These are phyloP conservation scores for Blastomussa wellsi DNA, from an alignment of 92 coral and sea anemone genomes.

Conservation along the genomic window DNA sequence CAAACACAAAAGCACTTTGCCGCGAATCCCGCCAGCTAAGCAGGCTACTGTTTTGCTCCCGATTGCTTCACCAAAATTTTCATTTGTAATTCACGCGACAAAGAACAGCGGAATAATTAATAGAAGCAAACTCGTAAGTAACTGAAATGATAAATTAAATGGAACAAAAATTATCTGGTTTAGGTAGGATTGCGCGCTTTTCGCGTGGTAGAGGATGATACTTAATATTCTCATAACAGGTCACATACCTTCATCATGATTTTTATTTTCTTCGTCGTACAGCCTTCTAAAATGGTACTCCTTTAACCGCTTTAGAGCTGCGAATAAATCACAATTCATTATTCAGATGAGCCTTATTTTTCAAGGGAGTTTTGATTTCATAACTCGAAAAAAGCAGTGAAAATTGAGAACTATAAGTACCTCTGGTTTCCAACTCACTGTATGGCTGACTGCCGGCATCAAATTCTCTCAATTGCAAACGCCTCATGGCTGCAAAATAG, in stretches of 20 bases:
- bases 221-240: not conserved
- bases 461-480: not conserved
- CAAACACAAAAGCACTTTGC: no score
- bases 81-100: no score
- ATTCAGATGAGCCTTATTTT: not conserved
- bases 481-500: slow-evolving; percentile 12
- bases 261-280: not conserved
- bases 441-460: not conserved
- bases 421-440: not conserved
- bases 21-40: no score
- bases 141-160: no score
- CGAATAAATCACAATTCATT: not conserved
- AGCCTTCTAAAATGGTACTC: slow-evolving; percentile 4
- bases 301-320: slow-evolving; percentile 8
- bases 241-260: not conserved
- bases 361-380: not conserved
- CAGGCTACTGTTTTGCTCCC: no score
- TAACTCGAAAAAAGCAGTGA: not conserved
- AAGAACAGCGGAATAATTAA: no score
- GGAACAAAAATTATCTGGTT: no score
- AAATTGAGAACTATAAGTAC: not conserved
- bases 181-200: not conserved
- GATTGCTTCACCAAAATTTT: no score
- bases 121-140: no score
- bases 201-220: not conserved